phyloP scores from a whole-genome alignment of 2,797 vertebrate genomes.

The Peromyscus eremicus region DNA sequence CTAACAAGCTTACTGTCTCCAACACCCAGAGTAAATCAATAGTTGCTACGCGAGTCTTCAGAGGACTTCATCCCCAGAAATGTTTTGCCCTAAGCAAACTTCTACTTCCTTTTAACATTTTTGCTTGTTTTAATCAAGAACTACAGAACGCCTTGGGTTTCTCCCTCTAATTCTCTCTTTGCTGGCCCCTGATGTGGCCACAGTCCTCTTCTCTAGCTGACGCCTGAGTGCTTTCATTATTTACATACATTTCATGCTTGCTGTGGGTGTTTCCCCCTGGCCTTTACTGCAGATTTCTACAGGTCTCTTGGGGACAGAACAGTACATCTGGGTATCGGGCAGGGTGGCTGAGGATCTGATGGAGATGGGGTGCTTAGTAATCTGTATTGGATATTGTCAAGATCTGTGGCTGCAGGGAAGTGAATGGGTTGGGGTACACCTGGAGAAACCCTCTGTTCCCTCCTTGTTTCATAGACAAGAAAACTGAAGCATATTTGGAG shows the following conservation, averaged over 20 bases:
- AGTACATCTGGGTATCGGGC: neutral
- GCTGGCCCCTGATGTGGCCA: neutral
- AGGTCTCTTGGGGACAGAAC: neutral
- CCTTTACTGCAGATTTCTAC: neutral
- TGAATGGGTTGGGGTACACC: too few relatives aligned
- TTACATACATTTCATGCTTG: neutral
- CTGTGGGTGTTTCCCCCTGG: neutral
- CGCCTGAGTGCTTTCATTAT: conserved; percentile 32
- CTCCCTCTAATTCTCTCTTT: neutral
- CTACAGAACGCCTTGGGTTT: conserved; percentile 58
- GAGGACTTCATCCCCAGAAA: conserved; percentile 29
- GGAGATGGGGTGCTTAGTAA: neutral
- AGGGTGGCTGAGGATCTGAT: neutral
- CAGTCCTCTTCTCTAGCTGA: neutral
- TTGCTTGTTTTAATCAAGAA: conserved; percentile 51
- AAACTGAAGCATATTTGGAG: neutral
- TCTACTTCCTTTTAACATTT: conserved; percentile 65
- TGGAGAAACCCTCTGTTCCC: neutral
- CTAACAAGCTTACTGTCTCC: neutral
- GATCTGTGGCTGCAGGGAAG: neutral
- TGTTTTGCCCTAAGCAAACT: conserved; percentile 24
- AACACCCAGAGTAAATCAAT: neutral
- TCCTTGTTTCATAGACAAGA: neutral
- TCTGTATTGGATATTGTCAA: neutral
- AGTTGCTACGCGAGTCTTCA: neutral